Evolutionary conservation across 1,140 invertebrate genomes (phyloP), one percentile per base, ranked within the genome.

Genomic region (Triops longicaudatus): DNA sequence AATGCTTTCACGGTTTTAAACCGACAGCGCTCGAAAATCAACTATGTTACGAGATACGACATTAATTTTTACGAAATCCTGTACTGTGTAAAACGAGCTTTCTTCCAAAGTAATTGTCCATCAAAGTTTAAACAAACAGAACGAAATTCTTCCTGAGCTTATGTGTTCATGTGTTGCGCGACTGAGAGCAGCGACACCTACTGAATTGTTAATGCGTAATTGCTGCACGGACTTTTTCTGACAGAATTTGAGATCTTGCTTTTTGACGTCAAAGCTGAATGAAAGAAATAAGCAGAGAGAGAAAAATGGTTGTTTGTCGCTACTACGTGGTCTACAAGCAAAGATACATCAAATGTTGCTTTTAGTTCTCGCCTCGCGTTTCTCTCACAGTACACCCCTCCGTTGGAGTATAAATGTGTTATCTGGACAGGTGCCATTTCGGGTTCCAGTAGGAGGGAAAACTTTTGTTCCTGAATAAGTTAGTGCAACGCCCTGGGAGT

Each of bases 131-230:
- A 37, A 37, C 2, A 37, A 37, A 37, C 31, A 7, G 2, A 2
- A 4, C 31, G 31, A 7, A 37, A 7, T 37, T 37, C 31, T 37
- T 37, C 2, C 31, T 7, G 17, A 22, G 0, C 14, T 10, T 63
- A 14, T 5, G 50, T 63, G 50, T 22, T 63, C 50, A 6, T 63
- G 50, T 17, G 50, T 5, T 63, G 6, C 50, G 50, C 6, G 14
- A n/a, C 22, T 63, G 14, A 22, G 22, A 22, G 17, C 17, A 63
- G 50, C 6, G 50, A 63, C 50, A 73, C 26, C 2, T 73, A n/a
- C 73, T 73, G 28, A 11, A 76, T 76, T n/a, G 28, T 76, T 28
- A 73, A 31, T 50, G 9, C 71, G 28, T 75, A 77, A 63, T 72
- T 75, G 76, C 72, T 28, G 73, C 11, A n/a, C n/a, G n/a, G n/a